These are phyloP conservation scores for Rattus rattus DNA, from an alignment of 2,113 vertebrate species.

Conservation along the genomic window DNA sequence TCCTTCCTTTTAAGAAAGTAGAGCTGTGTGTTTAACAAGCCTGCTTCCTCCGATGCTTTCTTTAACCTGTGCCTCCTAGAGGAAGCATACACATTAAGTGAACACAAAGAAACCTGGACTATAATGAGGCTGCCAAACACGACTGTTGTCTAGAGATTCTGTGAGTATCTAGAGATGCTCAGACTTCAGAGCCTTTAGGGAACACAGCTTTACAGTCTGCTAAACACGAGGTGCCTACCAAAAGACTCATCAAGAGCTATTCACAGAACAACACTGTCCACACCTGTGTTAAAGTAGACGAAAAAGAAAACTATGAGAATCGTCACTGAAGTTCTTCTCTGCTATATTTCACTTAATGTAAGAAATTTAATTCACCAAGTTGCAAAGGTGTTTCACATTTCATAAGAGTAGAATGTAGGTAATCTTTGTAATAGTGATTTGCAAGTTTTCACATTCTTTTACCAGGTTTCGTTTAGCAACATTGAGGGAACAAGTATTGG, in stretches of 20 bases:
- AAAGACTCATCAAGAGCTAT: neutral
- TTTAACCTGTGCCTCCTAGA: neutral
- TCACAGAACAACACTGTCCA: neutral
- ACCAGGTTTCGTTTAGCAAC: neutral
- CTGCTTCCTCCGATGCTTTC: neutral
- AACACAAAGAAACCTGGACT: neutral
- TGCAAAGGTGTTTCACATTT: neutral
- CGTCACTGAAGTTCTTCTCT: neutral
- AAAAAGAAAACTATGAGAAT: neutral
- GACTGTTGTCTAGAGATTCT: neutral
- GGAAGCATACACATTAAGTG: neutral
- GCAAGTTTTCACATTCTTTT: neutral
- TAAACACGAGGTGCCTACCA: neutral
- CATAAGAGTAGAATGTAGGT: neutral
- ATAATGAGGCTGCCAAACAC: neutral
- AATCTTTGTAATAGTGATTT: neutral
- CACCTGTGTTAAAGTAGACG: neutral
- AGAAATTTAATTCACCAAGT: neutral
- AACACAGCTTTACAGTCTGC: neutral
- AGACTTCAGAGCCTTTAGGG: neutral
- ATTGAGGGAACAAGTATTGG: neutral
- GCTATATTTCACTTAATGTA: neutral
- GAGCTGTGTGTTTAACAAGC: neutral
- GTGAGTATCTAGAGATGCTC: neutral
- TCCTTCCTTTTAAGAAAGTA: neutral